Conservation (phyloP, 2,888 invertebrate genomes). For the Drosophila pseudotakahashii region DNA sequence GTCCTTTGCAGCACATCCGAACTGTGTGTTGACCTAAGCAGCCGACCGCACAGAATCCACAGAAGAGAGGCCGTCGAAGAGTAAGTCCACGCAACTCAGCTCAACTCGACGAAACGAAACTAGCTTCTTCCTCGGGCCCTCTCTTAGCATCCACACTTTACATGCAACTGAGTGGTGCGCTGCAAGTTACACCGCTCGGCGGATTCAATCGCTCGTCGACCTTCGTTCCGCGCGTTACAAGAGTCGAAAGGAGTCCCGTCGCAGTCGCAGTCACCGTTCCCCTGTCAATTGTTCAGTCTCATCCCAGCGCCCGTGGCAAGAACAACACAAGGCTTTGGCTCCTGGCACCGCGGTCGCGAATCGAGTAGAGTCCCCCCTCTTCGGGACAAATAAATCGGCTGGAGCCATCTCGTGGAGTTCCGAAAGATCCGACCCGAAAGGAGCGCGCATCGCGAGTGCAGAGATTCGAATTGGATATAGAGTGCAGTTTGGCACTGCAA, state of each 20-base stretch:
- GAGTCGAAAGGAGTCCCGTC: slow-evolving; percentile 50
- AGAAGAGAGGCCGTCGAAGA: slow-evolving; percentile 4
- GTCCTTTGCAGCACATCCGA: not conserved
- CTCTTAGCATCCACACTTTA: slow-evolving; percentile 54
- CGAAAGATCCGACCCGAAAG: not conserved
- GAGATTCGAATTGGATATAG: not conserved
- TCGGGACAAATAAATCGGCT: not conserved
- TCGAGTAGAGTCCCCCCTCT: not conserved
- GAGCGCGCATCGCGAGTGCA: slow-evolving; percentile 7
- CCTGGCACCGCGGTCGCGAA: slow-evolving; percentile 15
- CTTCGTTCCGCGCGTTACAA: slow-evolving; percentile 78
- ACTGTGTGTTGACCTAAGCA: not conserved
- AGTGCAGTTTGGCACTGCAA: slow-evolving; percentile 31
- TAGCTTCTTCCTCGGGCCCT: slow-evolving; percentile 13
- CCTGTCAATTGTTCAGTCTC: slow-evolving; percentile 62
- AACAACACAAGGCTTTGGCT: slow-evolving; percentile 51
- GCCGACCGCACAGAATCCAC: not conserved
- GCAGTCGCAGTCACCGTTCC: not conserved
- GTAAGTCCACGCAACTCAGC: slow-evolving; percentile 4
- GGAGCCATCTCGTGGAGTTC: not conserved
- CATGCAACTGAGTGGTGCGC: slow-evolving; percentile 31
- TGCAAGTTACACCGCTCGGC: slow-evolving; percentile 61
- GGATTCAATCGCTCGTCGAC: slow-evolving; percentile 77
- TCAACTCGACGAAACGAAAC: slow-evolving; percentile 30
- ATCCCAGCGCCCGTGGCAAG: slow-evolving; percentile 75